Evolutionary conservation across 2,797 vertebrate species (phyloP).

Genomic region (Bovichtus variegatus): DNA sequence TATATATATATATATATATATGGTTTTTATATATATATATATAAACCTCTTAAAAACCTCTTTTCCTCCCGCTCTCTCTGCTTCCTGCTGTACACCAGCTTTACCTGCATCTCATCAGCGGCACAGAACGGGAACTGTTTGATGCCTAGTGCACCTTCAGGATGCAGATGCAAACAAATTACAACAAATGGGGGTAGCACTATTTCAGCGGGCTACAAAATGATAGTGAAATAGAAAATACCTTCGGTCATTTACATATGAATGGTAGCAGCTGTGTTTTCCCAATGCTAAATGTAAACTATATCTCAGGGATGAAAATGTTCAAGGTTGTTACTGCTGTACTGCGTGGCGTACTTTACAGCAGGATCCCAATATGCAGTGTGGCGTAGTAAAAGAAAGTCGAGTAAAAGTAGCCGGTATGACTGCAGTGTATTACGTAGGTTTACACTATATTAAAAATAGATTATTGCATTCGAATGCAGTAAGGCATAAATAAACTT

Average conservation of each 20-base stretch:
- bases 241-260: slow-evolving; percentile 19
- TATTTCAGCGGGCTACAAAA: slow-evolving; percentile 39
- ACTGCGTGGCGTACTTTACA: background rate
- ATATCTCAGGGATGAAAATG: background rate
- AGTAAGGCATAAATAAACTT: background rate
- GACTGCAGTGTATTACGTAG: background rate
- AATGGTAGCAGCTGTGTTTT: slow-evolving; percentile 38
- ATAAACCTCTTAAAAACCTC: background rate
- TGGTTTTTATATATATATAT: too few species aligned
- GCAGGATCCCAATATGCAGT: background rate
- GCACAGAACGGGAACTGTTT: slow-evolving; percentile 24
- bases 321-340: background rate
- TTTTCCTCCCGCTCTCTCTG: background rate
- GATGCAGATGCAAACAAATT: slow-evolving; percentile 22
- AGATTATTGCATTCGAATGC: background rate
- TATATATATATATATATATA: slow-evolving; percentile 5
- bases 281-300: background rate
- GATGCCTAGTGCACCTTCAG: slow-evolving; percentile 22
- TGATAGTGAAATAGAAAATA: slow-evolving; percentile 39
- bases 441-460: background rate
- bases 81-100: slow-evolving; percentile 6
- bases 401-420: background rate
- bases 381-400: background rate
- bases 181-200: background rate
- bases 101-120: slow-evolving; percentile 36